phyloP scores from a whole-genome alignment of 2,888 invertebrate genomes.

The Neoitamus cyanurus region DNA sequence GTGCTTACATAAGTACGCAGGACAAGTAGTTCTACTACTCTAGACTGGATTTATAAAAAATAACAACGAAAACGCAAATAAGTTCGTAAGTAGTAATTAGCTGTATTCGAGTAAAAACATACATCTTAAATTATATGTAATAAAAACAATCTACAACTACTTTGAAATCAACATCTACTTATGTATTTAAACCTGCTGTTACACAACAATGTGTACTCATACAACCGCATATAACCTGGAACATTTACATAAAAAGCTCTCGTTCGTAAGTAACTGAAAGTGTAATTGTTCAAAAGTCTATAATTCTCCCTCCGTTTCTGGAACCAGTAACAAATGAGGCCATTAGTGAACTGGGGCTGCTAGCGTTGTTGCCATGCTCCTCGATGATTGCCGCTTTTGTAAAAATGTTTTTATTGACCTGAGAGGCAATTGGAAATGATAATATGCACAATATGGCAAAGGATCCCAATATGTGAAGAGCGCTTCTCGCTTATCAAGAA shows the following conservation, averaged over 20 bases:
- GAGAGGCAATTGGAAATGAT: conserved; percentile 81
- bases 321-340: not conserved
- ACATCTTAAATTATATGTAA: conserved; percentile 3
- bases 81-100: conserved; percentile 2
- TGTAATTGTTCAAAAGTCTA: conserved; percentile 38
- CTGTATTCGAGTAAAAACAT: conserved; percentile 33
- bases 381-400: conserved; percentile 63
- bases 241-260: not conserved
- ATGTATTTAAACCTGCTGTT: not conserved
- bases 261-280: not conserved
- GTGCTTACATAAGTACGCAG: too few relatives aligned
- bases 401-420: conserved; percentile 71
- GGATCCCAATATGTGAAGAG: conserved; percentile 88
- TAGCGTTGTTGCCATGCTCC: conserved; percentile 53
- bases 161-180: not conserved
- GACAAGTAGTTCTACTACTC: not conserved
- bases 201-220: not conserved
- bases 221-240: not conserved
- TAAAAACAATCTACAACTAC: not conserved
- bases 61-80: not conserved
- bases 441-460: conserved; percentile 85
- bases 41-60: not conserved
- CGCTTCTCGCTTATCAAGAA: conserved; percentile 82
- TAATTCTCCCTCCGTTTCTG: conserved; percentile 45
- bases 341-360: conserved; percentile 52